phyloP scores from a whole-genome alignment of 2,888 invertebrate species.

The Brenthis ino region DNA sequence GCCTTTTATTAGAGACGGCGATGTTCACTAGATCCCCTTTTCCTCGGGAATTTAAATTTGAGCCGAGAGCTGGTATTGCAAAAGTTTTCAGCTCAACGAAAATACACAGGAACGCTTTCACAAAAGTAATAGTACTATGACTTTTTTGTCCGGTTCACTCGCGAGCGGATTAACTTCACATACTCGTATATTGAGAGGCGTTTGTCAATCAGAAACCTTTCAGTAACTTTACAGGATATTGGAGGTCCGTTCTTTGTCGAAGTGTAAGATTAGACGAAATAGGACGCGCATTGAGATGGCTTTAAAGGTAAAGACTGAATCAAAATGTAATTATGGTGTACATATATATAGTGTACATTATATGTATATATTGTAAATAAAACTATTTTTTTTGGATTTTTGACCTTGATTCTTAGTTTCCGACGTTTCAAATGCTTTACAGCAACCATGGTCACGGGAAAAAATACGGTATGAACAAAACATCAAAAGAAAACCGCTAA shows the following conservation, averaged over 20 bases:
- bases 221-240: slow-evolving; percentile 51
- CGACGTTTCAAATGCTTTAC: no score
- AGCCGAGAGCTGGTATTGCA: slow-evolving; percentile 69
- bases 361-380: no score
- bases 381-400: no score
- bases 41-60: slow-evolving; percentile 69
- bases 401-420: no score
- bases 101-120: slow-evolving; percentile 81
- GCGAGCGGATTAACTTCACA: slow-evolving; percentile 67
- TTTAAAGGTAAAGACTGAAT: background rate
- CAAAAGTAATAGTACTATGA: slow-evolving; percentile 64
- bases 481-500: no score
- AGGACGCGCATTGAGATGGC: slow-evolving; percentile 25
- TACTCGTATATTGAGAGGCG: slow-evolving; percentile 39
- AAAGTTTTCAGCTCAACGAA: slow-evolving; percentile 80
- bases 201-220: slow-evolving; percentile 68
- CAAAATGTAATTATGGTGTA: background rate
- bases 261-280: slow-evolving; percentile 34
- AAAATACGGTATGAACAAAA: no score
- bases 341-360: no score
- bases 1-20: slow-evolving; percentile 75
- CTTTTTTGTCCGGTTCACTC: slow-evolving; percentile 58
- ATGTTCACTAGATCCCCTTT: slow-evolving; percentile 69
- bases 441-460: no score
- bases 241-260: slow-evolving; percentile 43